These are phyloP conservation scores for Cephonodes hylas DNA, from an alignment of 2,888 invertebrate species.

Conservation along the genomic window DNA sequence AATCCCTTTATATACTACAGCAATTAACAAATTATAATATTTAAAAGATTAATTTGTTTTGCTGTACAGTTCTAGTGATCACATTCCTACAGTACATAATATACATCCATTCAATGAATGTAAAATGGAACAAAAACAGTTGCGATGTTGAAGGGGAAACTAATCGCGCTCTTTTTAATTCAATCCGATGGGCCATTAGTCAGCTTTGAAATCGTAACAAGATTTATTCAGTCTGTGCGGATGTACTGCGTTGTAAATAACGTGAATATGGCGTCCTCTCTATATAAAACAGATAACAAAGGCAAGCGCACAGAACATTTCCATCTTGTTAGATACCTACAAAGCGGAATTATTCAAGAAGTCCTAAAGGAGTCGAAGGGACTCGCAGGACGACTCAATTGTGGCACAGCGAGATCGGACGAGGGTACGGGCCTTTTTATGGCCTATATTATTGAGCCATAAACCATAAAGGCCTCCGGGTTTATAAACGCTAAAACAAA, in stretches of 20 bases:
- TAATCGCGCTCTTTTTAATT: not conserved
- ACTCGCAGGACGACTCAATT: slow-evolving; percentile 63
- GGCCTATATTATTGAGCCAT: slow-evolving; percentile 72
- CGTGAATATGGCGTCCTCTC: slow-evolving; percentile 23
- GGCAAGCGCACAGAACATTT: slow-evolving; percentile 35
- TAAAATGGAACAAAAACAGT: not conserved
- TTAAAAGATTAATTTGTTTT: too few species aligned
- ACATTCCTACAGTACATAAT: too few species aligned
- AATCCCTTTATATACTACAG: too few species aligned
- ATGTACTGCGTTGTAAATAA: slow-evolving; percentile 18
- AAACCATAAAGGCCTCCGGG: slow-evolving; percentile 66
- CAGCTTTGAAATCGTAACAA: not conserved
- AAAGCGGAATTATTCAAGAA: slow-evolving; percentile 55
- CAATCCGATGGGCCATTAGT: not conserved
- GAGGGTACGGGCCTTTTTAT: slow-evolving; percentile 63
- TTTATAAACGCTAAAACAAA: slow-evolving; percentile 71
- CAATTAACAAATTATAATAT: too few species aligned
- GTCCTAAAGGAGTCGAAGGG: slow-evolving; percentile 51
- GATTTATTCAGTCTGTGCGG: not conserved
- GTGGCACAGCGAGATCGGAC: slow-evolving; percentile 54
- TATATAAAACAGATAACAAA: slow-evolving; percentile 36
- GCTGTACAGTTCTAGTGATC: not conserved
- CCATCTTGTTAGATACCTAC: slow-evolving; percentile 40
- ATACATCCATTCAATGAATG: not conserved
- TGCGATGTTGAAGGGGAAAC: not conserved